phyloP scores from a whole-genome alignment of 2,888 invertebrate genomes.

The Pristionchus entomophagus region DNA sequence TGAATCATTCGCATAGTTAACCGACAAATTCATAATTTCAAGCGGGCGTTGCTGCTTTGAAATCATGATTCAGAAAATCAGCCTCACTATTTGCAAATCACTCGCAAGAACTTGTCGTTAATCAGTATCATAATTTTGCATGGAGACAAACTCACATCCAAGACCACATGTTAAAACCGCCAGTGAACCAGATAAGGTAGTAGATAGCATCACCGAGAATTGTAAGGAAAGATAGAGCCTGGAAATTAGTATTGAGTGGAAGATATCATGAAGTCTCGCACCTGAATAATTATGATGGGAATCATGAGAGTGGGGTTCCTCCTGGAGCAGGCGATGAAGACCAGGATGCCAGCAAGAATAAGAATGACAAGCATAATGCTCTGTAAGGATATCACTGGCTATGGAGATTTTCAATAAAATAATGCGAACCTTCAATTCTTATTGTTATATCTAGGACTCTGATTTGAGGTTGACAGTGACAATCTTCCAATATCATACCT shows the following conservation, averaged over 20 bases:
- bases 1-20: neutral
- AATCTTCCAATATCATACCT: neutral
- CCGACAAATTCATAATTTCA: neutral
- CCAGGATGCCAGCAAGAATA: neutral
- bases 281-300: constrained; percentile 2
- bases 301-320: neutral
- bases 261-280: too few species aligned
- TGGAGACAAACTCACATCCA: neutral
- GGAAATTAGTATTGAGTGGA: neutral
- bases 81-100: too few species aligned
- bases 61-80: too few species aligned
- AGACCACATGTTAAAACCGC: neutral
- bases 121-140: too few species aligned
- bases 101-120: too few species aligned
- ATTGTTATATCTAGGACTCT: too few species aligned
- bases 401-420: too few species aligned
- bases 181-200: neutral
- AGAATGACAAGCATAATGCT: neutral
- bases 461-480: too few species aligned
- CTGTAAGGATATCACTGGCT: neutral
- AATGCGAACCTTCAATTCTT: too few species aligned
- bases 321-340: neutral
- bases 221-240: neutral
- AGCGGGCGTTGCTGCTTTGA: too few species aligned
- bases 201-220: neutral